Evolutionary conservation across 1,140 invertebrate genomes (phyloP).

Genomic region (Helicoverpa armigera): DNA sequence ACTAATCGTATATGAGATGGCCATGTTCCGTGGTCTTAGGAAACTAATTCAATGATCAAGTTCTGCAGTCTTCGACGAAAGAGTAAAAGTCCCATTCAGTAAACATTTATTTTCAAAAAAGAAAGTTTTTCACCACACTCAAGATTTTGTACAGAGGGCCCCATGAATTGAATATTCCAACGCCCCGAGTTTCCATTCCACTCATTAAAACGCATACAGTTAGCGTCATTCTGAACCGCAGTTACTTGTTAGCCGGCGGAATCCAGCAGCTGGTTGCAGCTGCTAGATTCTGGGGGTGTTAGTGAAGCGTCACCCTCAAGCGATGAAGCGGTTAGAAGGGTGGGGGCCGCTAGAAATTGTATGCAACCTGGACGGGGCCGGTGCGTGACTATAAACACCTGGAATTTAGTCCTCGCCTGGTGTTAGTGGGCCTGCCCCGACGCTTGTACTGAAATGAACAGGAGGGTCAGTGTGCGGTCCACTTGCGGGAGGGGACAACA

Average conservation of each 20-base stretch:
- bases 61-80: too few species aligned
- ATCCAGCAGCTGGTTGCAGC: constrained; percentile 6
- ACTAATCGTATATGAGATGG: neutral
- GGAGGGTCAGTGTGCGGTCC: constrained; percentile 60
- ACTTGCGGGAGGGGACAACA: constrained; percentile 47
- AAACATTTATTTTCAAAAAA: too few species aligned
- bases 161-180: neutral
- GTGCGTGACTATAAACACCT: constrained; percentile 71
- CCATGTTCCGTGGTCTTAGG: constrained; percentile 4
- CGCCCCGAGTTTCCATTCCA: neutral
- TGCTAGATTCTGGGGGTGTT: constrained; percentile 52
- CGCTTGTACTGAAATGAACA: constrained; percentile 85
- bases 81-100: too few species aligned
- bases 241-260: constrained; percentile 30
- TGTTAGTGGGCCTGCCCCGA: constrained; percentile 83
- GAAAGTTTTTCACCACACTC: too few species aligned
- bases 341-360: constrained; percentile 68
- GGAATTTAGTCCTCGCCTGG: constrained; percentile 74
- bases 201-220: constrained; percentile 38
- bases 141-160: neutral
- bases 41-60: neutral
- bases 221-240: constrained; percentile 42
- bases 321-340: constrained; percentile 67
- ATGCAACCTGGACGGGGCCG: constrained; percentile 73
- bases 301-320: constrained; percentile 77